Conservation (phyloP, 2,113 vertebrate genomes). For the Clupea harengus region DNA sequence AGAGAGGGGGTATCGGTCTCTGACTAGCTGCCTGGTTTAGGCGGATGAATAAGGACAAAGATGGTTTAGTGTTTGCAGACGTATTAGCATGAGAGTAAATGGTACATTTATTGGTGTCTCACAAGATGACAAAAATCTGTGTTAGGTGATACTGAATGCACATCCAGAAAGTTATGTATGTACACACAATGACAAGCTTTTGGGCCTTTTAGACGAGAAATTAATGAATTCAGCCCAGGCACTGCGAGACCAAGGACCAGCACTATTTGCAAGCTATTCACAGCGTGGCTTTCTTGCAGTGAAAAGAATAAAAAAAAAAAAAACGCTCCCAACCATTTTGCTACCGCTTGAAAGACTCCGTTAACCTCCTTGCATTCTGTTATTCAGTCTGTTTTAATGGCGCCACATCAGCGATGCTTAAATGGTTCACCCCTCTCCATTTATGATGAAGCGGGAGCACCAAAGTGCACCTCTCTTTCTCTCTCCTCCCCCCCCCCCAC, state of each 20-base stretch:
- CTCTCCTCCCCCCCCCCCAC: constrained; percentile 34
- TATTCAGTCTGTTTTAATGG: constrained; percentile 37
- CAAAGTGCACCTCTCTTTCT: constrained; percentile 23
- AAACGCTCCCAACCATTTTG: neutral
- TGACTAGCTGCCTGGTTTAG: neutral
- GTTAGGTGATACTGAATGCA: neutral
- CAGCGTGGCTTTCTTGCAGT: constrained; percentile 14
- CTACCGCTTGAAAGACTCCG: neutral
- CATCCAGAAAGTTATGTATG: neutral
- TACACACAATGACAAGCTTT: neutral
- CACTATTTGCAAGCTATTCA: neutral
- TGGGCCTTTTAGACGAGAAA: neutral
- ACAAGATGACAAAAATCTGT: neutral
- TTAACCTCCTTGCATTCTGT: constrained; percentile 27
- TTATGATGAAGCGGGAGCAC: constrained; percentile 7
- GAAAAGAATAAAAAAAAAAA: neutral
- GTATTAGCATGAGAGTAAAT: neutral
- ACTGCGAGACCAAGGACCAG: neutral
- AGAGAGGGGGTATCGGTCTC: neutral
- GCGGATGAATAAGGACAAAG: neutral
- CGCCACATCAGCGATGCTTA: constrained; percentile 23
- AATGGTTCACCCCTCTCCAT: constrained; percentile 20
- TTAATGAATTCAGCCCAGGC: neutral
- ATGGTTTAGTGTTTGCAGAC: neutral
- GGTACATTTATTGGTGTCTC: neutral